Evolutionary conservation across 2,113 vertebrate species (phyloP).

Genomic region (Gallinago jamesoni): DNA sequence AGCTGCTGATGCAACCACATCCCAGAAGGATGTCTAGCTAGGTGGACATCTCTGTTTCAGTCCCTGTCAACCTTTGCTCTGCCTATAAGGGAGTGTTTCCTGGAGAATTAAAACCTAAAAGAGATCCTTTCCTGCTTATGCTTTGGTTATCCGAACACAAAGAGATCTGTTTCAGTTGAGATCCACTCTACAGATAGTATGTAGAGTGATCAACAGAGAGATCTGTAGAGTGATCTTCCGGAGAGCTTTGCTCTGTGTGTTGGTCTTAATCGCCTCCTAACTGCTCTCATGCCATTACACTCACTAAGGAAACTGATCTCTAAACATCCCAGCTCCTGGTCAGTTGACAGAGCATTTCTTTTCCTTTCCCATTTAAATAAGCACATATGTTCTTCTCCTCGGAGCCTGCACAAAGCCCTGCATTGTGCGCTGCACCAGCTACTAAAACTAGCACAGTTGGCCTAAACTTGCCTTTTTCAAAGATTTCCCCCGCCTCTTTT

Average conservation of each 20-base stretch:
- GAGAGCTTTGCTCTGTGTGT: not conserved
- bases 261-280: not conserved
- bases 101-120: not conserved
- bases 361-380: not conserved
- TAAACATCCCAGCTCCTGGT: not conserved
- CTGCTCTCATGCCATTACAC: not conserved
- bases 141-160: not conserved
- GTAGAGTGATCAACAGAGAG: too few relatives aligned
- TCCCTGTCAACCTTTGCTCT: not conserved
- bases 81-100: not conserved
- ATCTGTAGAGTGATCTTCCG: not conserved
- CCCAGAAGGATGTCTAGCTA: not conserved
- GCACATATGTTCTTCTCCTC: not conserved
- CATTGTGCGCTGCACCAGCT: not conserved
- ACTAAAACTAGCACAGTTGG: constrained; percentile 1
- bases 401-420: constrained; percentile 11
- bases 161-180: not conserved
- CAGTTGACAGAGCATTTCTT: not conserved
- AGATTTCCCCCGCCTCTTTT: not conserved
- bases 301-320: not conserved
- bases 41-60: not conserved
- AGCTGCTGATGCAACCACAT: not conserved
- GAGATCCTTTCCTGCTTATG: not conserved
- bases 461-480: constrained; percentile 7
- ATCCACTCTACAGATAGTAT: not conserved